A percentile compares a stretch with the other conserved stretches of the same genome.
These are phyloP conservation scores for Oryzias sinensis DNA, from an alignment of 2,797 vertebrate species.

Conservation along the genomic window DNA sequence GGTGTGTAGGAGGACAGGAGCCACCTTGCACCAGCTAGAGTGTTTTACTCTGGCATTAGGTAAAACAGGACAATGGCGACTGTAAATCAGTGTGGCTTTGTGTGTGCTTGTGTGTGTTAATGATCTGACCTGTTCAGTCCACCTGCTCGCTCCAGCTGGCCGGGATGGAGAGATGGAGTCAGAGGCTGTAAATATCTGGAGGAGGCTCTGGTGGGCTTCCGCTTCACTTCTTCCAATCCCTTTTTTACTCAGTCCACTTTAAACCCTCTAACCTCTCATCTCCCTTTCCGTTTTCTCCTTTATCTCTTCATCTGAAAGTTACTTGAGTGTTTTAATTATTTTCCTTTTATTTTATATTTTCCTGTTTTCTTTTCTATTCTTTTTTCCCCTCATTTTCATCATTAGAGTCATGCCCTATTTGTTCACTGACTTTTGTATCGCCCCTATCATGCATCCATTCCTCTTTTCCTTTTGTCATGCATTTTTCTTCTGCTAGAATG, in stretches of 20 bases:
- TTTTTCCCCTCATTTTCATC: neutral
- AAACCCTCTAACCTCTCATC: neutral
- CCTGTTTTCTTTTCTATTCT: neutral
- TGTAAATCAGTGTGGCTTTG: conserved; percentile 23
- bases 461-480: no score
- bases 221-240: conserved; percentile 31
- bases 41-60: conserved; percentile 34
- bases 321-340: neutral
- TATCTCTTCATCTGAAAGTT: neutral
- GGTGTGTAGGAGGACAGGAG: conserved; percentile 19
- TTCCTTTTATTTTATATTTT: neutral
- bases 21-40: conserved; percentile 28
- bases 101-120: conserved; percentile 66
- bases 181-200: conserved; percentile 71
- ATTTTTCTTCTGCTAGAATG: no score
- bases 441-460: no score
- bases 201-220: conserved; percentile 57
- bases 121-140: conserved; percentile 78
- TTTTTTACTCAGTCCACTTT: conserved; percentile 13
- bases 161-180: conserved; percentile 58
- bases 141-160: conserved; percentile 78
- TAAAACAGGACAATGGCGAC: conserved; percentile 44
- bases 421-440: no score
- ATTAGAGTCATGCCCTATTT: no score
- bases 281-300: neutral